Percentiles rank a stretch among this genome's conserved stretches.
Conservation (phyloP, 2,888 invertebrate genomes). For the Oscheius sp. region DNA sequence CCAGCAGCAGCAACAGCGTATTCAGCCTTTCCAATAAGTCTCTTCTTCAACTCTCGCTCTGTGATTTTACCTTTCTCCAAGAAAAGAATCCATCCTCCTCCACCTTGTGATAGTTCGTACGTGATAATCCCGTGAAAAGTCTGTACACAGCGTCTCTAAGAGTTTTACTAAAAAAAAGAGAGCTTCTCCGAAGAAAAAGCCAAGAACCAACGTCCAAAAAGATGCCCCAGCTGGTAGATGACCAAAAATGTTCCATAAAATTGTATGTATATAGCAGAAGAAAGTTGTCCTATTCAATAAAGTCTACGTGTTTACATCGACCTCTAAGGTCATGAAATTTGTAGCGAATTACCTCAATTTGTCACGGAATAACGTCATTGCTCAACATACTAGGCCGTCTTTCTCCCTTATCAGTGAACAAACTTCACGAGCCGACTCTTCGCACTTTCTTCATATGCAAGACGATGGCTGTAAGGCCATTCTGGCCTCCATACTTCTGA, state of each 20-base stretch:
- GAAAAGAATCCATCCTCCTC: neutral
- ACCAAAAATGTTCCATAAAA: conserved; percentile 27
- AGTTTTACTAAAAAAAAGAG: conserved; percentile 8
- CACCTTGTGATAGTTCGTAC: conserved; percentile 4
- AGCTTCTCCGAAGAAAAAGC: neutral
- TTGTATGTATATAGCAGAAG: conserved; percentile 35
- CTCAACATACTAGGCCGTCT: neutral
- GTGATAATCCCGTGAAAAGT: conserved; percentile 21
- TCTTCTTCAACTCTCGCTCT: neutral
- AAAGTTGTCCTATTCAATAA: conserved; percentile 6
- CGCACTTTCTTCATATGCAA: neutral
- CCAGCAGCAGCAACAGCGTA: conserved; percentile 14
- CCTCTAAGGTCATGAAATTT: no score
- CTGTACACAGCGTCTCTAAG: neutral
- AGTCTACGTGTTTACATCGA: neutral
- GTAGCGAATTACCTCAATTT: no score
- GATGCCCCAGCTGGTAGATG: conserved; percentile 31
- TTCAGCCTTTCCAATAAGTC: conserved; percentile 19
- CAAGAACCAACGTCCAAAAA: neutral
- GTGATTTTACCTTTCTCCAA: conserved; percentile 12
- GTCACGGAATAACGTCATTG: no score
- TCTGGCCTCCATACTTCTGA: conserved; percentile 19
- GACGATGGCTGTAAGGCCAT: conserved; percentile 29
- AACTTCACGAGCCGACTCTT: conserved; percentile 9
- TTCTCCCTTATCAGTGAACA: conserved; percentile 28